Evolutionary conservation across 2,888 invertebrate genomes (phyloP).

Genomic region (Ormyrus pomaceus): DNA sequence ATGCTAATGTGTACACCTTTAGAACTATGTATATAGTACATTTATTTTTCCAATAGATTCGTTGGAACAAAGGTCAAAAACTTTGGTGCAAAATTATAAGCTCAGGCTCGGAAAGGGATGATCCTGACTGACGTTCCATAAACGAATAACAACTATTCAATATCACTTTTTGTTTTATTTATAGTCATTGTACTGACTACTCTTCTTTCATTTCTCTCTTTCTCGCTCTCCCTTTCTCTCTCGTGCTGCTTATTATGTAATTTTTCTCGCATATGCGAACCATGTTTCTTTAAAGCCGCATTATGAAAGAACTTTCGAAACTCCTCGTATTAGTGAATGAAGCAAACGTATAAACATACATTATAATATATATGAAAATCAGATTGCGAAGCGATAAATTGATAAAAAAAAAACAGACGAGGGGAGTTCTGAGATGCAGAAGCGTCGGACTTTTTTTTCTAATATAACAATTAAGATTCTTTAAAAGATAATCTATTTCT

Average conservation of each 20-base stretch:
- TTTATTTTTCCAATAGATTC: slow-evolving; percentile 46
- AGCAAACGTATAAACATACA: slow-evolving; percentile 43
- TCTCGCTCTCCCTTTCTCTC: slow-evolving; percentile 3
- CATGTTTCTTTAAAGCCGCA: slow-evolving; percentile 10
- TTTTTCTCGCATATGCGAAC: slow-evolving; percentile 2
- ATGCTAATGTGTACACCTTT: slow-evolving; percentile 54
- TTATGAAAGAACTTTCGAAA: slow-evolving; percentile 24
- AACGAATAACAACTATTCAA: slow-evolving; percentile 49
- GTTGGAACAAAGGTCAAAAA: slow-evolving; percentile 50
- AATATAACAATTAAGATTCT: slow-evolving; percentile 38
- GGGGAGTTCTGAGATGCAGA: slow-evolving; percentile 27
- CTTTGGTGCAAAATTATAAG: slow-evolving; percentile 54
- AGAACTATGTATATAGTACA: slow-evolving; percentile 53
- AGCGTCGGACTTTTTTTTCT: slow-evolving; percentile 17
- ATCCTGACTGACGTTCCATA: slow-evolving; percentile 55
- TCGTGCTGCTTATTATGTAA: not conserved
- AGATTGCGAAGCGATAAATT: slow-evolving; percentile 39
- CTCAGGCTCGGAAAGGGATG: slow-evolving; percentile 50
- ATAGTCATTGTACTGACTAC: slow-evolving; percentile 13
- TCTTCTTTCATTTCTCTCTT: slow-evolving; percentile 18
- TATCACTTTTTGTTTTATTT: slow-evolving; percentile 54
- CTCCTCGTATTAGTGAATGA: slow-evolving; percentile 29
- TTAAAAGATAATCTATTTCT: slow-evolving; percentile 25
- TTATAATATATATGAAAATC: slow-evolving; percentile 24
- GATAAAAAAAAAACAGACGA: slow-evolving; percentile 22